Percentiles rank a stretch among this genome's conserved stretches.
Conservation (phyloP, 2,797 vertebrate genomes). For the Neomorphus geoffroyi region DNA sequence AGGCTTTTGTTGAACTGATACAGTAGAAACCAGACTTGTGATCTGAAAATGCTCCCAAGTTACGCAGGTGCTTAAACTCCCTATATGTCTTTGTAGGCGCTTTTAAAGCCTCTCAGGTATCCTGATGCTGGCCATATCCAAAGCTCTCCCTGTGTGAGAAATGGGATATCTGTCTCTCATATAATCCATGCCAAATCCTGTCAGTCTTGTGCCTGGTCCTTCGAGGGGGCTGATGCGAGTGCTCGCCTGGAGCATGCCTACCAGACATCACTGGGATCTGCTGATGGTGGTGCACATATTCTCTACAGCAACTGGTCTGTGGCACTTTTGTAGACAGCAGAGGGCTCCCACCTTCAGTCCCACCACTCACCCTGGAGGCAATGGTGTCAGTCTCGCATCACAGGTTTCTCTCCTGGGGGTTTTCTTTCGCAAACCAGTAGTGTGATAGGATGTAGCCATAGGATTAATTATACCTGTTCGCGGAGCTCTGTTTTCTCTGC, state of each 20-base stretch:
- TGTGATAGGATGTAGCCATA: not conserved
- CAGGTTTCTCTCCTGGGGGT: not conserved
- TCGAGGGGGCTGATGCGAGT: fast-evolving
- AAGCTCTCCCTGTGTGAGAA: not conserved
- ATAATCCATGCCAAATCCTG: not conserved
- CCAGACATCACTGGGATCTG: fast-evolving
- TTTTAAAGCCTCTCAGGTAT: not conserved
- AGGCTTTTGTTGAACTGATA: not conserved
- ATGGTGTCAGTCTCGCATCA: not conserved
- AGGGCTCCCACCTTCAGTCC: not conserved
- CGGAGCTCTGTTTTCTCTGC: not conserved
- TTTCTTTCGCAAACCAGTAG: not conserved
- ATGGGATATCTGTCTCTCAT: not conserved
- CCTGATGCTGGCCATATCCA: not conserved
- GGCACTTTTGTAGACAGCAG: not conserved
- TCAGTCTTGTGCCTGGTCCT: not conserved
- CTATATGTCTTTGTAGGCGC: not conserved
- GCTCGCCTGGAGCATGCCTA: not conserved
- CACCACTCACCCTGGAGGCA: not conserved
- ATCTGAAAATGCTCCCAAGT: not conserved
- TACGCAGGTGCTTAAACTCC: not conserved
- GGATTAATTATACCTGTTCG: not conserved
- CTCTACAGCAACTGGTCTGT: not conserved
- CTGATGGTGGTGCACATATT: not conserved
- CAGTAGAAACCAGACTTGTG: not conserved